These are phyloP conservation scores for Tachina fera DNA, from an alignment of 2,888 invertebrate genomes.

Conservation along the genomic window DNA sequence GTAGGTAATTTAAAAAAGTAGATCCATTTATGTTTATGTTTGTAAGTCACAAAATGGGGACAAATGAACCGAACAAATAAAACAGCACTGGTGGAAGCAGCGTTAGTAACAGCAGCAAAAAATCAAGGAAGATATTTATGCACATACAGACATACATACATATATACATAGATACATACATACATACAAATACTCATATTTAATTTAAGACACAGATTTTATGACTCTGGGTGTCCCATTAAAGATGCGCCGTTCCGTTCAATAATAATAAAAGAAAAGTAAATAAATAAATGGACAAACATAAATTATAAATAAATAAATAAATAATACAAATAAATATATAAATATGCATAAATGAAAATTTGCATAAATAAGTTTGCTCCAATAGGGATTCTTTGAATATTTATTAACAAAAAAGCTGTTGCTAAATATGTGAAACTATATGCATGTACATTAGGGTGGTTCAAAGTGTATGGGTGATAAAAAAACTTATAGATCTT, in stretches of 20 bases:
- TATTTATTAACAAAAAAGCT: not conserved
- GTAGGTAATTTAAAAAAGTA: constrained; percentile 20
- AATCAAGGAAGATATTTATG: constrained; percentile 11
- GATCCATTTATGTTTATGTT: constrained; percentile 29
- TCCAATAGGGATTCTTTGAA: constrained; percentile 30
- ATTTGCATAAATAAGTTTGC: constrained; percentile 28
- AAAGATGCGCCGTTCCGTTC: constrained; percentile 61
- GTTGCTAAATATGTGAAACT: not conserved
- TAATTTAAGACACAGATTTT: constrained; percentile 52
- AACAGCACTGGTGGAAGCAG: not conserved
- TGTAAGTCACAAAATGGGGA: constrained; percentile 48
- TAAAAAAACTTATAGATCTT: too few species aligned
- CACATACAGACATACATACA: too few species aligned
- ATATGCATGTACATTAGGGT: too few species aligned
- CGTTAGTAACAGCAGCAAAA: not conserved
- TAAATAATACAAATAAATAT: not conserved
- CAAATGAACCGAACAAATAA: constrained; percentile 47
- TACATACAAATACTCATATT: not conserved
- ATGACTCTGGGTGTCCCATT: constrained; percentile 65
- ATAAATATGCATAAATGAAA: constrained; percentile 32
- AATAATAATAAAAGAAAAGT: constrained; percentile 16
- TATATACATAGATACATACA: too few species aligned
- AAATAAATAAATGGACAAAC: constrained; percentile 19
- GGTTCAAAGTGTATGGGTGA: too few species aligned
- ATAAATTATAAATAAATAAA: constrained; percentile 56